These are phyloP conservation scores for Dromiciops gliroides DNA, from an alignment of 2,113 vertebrate genomes.

Conservation along the genomic window DNA sequence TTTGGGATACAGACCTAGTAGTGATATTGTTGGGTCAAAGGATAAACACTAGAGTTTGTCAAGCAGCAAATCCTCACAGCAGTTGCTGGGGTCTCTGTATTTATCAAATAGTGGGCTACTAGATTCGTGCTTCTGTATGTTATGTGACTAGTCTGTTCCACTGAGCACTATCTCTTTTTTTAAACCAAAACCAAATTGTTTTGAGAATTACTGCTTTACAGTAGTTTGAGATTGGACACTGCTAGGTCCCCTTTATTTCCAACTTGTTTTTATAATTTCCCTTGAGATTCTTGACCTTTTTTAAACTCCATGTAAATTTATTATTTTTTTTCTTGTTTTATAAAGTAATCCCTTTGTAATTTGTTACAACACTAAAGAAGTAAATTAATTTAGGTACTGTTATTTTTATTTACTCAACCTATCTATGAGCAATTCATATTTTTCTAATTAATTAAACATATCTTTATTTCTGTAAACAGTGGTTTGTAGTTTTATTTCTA, in stretches of 20 bases:
- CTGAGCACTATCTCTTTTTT: not conserved
- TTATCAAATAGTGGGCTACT: not conserved
- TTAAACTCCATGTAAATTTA: not conserved
- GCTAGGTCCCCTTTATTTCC: not conserved
- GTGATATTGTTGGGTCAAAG: not conserved
- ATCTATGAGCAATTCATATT: not conserved
- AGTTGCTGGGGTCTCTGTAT: not conserved
- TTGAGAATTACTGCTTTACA: not conserved
- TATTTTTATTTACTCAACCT: not conserved
- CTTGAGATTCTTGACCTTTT: not conserved
- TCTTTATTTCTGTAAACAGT: not conserved
- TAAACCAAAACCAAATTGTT: not conserved
- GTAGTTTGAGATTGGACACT: not conserved
- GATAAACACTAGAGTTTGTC: not conserved
- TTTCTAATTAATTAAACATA: not conserved
- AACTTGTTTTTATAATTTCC: not conserved
- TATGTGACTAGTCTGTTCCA: not conserved
- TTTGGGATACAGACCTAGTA: not conserved
- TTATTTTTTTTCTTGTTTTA: not conserved
- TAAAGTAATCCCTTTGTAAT: not conserved
- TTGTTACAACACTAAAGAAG: not conserved
- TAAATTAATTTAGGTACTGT: not conserved
- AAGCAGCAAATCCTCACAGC: not conserved
- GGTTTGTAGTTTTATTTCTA: not conserved
- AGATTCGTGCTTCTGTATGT: not conserved